These are phyloP conservation scores for Metacarcinus magister DNA, from an alignment of 2,888 invertebrate species.

Conservation along the genomic window DNA sequence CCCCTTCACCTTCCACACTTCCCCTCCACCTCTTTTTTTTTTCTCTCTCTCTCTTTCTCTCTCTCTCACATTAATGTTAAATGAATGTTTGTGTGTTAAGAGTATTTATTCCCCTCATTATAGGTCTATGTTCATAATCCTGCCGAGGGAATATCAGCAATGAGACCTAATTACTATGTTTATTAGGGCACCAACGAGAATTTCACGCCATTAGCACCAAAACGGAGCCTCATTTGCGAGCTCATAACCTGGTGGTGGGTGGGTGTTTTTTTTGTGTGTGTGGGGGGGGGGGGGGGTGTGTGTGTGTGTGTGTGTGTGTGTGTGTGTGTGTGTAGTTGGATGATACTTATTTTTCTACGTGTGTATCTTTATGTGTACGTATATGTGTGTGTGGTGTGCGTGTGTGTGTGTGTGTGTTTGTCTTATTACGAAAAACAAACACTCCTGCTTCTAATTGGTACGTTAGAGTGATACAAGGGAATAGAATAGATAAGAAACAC, in stretches of 20 bases:
- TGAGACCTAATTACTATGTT: not conserved
- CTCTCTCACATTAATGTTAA: not conserved
- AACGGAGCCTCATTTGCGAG: not conserved
- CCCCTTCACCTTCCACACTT: not conserved
- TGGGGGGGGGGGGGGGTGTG: conserved; percentile 49
- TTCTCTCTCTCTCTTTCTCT: not conserved
- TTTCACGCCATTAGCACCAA: not conserved
- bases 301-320: conserved; percentile 56
- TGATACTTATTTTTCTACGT: not conserved
- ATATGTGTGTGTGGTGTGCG: conserved; percentile 31
- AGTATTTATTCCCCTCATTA: not conserved
- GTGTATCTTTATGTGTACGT: conserved; percentile 37
- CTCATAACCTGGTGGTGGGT: not conserved
- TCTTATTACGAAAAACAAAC: not conserved
- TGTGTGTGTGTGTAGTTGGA: not conserved
- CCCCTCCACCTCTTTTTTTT: not conserved
- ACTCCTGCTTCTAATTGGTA: not conserved
- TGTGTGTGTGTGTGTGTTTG: conserved; percentile 43
- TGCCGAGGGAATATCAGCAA: not conserved
- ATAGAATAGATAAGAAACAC: not conserved
- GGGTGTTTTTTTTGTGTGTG: conserved; percentile 47
- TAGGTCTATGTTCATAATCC: not conserved
- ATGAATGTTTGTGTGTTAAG: not conserved
- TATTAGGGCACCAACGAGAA: not conserved
- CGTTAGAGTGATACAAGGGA: not conserved